Conservation (phyloP, 2,888 invertebrate genomes). For the Resseliella maxima region DNA sequence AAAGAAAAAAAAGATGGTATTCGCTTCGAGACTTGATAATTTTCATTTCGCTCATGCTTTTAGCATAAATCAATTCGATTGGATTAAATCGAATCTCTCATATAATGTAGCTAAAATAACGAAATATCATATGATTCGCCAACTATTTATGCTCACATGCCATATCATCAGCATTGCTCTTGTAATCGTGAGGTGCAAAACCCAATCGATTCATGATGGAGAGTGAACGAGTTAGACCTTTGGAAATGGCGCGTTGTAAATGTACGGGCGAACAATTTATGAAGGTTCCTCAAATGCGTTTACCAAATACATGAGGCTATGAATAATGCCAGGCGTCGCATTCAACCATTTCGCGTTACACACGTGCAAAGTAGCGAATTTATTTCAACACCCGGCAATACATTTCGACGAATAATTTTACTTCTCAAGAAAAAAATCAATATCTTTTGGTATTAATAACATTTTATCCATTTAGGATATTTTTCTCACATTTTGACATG, state of each 20-base stretch:
- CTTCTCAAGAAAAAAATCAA: not conserved
- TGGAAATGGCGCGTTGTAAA: not conserved
- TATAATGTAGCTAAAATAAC: slow-evolving; percentile 50
- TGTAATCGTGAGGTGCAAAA: slow-evolving; percentile 3
- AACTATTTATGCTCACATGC: not conserved
- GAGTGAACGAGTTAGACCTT: too few species aligned
- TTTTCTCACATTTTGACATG: not conserved
- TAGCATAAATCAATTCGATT: slow-evolving; percentile 58
- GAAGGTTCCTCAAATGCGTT: slow-evolving; percentile 12
- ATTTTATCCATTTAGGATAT: not conserved
- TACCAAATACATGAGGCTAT: not conserved
- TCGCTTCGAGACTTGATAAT: slow-evolving; percentile 54
- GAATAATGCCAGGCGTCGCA: not conserved
- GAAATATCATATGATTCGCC: slow-evolving; percentile 43
- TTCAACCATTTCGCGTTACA: not conserved
- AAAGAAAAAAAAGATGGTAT: not conserved
- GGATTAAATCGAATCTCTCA: slow-evolving; percentile 58
- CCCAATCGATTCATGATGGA: not conserved
- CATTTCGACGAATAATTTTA: not conserved
- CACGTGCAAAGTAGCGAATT: not conserved
- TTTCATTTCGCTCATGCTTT: slow-evolving; percentile 57
- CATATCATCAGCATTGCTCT: not conserved
- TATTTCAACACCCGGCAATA: not conserved
- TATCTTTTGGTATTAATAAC: not conserved
- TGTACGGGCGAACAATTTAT: slow-evolving; percentile 6